These are phyloP conservation scores for Bombus pascuorum DNA, from an alignment of 1,140 invertebrate genomes.

Conservation along the genomic window DNA sequence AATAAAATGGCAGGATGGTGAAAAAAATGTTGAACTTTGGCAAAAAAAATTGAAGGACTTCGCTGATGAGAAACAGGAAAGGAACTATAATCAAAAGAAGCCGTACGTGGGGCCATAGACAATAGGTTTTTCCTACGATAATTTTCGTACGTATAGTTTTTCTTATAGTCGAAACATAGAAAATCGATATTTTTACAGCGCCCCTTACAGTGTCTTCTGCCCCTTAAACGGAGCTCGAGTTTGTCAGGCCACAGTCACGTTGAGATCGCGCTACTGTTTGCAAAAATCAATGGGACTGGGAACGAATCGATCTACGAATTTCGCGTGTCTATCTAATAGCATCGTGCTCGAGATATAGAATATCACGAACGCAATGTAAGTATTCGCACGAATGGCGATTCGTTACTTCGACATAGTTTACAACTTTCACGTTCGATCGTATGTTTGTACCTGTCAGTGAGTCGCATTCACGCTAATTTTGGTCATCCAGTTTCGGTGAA, in stretches of 20 bases:
- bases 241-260: slow-evolving; percentile 30
- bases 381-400: neutral
- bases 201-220: neutral
- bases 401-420: neutral
- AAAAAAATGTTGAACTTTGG: rapidly evolving
- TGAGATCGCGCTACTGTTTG: neutral
- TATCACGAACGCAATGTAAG: neutral
- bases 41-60: neutral
- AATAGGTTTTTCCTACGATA: neutral
- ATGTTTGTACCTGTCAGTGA: slow-evolving; percentile 22
- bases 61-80: neutral
- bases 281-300: neutral
- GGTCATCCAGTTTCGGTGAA: neutral
- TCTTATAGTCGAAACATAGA: too few species aligned
- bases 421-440: slow-evolving; percentile 12
- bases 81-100: too few species aligned
- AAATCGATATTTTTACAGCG: too few species aligned
- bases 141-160: too few species aligned
- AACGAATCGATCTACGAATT: neutral
- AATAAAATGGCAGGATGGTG: neutral
- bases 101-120: too few species aligned
- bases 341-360: neutral
- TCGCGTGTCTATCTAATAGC: too few species aligned
- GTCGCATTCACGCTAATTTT: too few species aligned
- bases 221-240: slow-evolving; percentile 8